Evolutionary conservation across 2,888 invertebrate genomes (phyloP), one percentile per base, ranked within the genome.

Genomic region (Ypsolopha scabrella): DNA sequence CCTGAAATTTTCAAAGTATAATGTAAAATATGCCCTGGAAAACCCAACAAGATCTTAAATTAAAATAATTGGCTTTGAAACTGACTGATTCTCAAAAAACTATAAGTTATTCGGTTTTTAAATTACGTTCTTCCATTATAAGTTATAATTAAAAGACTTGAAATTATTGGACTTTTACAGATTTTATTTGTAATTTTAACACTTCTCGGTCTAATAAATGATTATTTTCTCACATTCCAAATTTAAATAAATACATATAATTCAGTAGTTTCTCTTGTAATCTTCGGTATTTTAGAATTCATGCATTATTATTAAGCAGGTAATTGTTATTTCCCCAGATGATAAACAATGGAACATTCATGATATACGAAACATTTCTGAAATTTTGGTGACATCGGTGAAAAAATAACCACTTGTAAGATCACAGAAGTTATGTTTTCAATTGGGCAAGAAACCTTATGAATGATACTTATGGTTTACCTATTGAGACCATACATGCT

Each of bases 401-500:
- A 75, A 79, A 73, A 76, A 75, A 77, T 72, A 76, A 75, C 68
- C 75, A 74, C 41, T 41, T 64, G 68, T 69, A 66, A 63, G 65
- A 72, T 58, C 70, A 64, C 63, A 63, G 60, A 59, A 70, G 72
- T 74, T 71, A 74, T 73, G 70, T 71, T 68, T 70, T 63, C 65
- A 67, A 70, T 67, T 67, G 68, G 82, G 81, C 82, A 63, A 68
- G 68, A 64, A 58, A 79, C 80, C 80, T 75, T 80, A 82, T 83
- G 85, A 82, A 85, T 85, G 85, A 80, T 83, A 85, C 86, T 81
- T 83, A 83, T 80, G 79, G 80, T 83, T 86, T 86, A 86, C 86
- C 86, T 86, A 86, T 80, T 76, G 64, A 65, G 66, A 72, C 75
- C 78, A 79, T 71, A 76, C 82, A 83, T 80, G 83, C 79, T 70